Evolutionary conservation across 2,113 vertebrate genomes (phyloP).

Genomic region (Nannobrachium achirus): DNA sequence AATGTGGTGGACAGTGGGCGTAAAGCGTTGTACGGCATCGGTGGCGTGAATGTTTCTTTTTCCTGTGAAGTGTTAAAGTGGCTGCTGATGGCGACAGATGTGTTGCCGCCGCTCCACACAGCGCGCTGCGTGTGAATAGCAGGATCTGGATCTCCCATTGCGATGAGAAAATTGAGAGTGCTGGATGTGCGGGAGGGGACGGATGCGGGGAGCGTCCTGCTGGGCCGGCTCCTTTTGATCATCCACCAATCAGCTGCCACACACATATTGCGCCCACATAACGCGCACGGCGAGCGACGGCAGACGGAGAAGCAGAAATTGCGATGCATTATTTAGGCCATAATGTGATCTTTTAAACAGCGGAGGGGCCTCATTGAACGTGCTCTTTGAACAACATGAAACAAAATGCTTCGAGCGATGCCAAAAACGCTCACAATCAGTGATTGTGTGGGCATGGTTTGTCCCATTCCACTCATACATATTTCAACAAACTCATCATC

Average conservation of each 20-base stretch:
- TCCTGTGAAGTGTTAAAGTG: too few relatives aligned
- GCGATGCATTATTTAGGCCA: slow-evolving; percentile 68
- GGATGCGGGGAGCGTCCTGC: not conserved
- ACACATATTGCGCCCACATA: too few relatives aligned
- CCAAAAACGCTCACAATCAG: slow-evolving; percentile 46
- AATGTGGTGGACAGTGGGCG: too few relatives aligned
- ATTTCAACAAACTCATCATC: slow-evolving; percentile 59
- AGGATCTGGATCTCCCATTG: slow-evolving; percentile 14
- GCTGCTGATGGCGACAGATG: not conserved
- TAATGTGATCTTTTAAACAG: slow-evolving; percentile 64
- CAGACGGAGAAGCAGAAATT: slow-evolving; percentile 37
- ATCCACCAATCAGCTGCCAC: too few relatives aligned
- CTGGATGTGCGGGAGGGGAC: slow-evolving; percentile 5
- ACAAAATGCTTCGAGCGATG: slow-evolving; percentile 66
- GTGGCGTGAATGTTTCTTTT: too few relatives aligned
- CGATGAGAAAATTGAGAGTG: slow-evolving; percentile 4
- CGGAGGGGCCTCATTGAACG: slow-evolving; percentile 51
- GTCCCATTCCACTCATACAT: slow-evolving; percentile 58
- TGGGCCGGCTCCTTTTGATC: slow-evolving; percentile 6
- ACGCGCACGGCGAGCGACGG: not conserved
- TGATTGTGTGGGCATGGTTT: slow-evolving; percentile 46
- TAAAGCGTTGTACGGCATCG: too few relatives aligned
- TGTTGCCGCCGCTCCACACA: slow-evolving; percentile 18
- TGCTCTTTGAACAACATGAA: slow-evolving; percentile 67
- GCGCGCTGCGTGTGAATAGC: slow-evolving; percentile 12